Evolutionary conservation across 2,797 vertebrate genomes (phyloP).

Genomic region (Mallotus villosus): DNA sequence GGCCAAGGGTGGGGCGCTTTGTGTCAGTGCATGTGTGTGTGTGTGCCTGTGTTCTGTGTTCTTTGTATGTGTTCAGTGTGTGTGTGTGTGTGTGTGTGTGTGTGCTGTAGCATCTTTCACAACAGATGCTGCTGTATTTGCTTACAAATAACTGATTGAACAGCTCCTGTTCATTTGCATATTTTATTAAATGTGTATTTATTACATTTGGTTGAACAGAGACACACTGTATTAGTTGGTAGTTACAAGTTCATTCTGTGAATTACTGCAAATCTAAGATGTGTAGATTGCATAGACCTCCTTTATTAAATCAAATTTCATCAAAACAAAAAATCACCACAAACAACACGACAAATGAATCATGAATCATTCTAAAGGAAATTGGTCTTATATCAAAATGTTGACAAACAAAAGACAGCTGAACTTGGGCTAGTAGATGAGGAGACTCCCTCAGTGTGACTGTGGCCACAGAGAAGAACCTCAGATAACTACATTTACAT

Average conservation of each 20-base stretch:
- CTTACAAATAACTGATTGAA: slow-evolving; percentile 20
- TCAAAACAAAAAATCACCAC: too few relatives aligned
- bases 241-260: background rate
- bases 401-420: background rate
- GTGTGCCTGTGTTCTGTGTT: background rate
- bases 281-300: too few relatives aligned
- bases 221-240: background rate
- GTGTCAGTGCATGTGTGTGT: slow-evolving; percentile 18
- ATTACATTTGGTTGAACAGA: background rate
- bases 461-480: background rate
- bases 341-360: too few relatives aligned
- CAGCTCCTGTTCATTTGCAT: slow-evolving; percentile 21
- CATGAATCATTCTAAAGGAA: too few relatives aligned
- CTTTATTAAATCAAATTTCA: too few relatives aligned
- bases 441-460: background rate
- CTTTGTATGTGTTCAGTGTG: slow-evolving; percentile 3
- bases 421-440: background rate
- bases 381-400: too few relatives aligned
- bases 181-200: slow-evolving; percentile 2
- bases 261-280: too few relatives aligned
- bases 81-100: slow-evolving; percentile 11
- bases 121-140: slow-evolving; percentile 15
- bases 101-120: background rate
- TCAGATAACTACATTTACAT: too few relatives aligned
- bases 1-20: slow-evolving; percentile 50